Conservation (phyloP, 2,888 invertebrate species). For the Augochlorella aurata region DNA sequence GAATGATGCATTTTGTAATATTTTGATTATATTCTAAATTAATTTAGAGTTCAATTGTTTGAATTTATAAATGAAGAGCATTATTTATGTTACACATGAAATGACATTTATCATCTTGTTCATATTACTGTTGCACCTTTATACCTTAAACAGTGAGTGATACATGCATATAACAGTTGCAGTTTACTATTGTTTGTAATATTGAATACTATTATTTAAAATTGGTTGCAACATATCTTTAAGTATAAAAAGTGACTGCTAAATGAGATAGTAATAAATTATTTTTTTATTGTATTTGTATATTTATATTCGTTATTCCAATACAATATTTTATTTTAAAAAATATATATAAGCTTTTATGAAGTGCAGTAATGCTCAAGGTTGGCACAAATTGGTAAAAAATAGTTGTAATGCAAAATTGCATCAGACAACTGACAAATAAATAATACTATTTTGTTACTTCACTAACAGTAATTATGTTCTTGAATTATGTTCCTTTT, state of each 20-base stretch:
- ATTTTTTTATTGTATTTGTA: conserved; percentile 25
- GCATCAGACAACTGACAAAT: background rate
- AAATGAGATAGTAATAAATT: conserved; percentile 16
- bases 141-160: background rate
- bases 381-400: background rate
- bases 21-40: background rate
- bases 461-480: background rate
- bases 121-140: background rate
- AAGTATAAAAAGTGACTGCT: conserved; percentile 9
- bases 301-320: background rate
- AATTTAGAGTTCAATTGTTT: background rate
- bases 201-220: conserved; percentile 11
- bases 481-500: conserved; percentile 4
- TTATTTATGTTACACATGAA: background rate
- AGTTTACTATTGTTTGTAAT: background rate
- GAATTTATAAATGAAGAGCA: background rate
- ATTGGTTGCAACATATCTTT: conserved; percentile 29
- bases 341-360: conserved; percentile 1
- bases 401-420: conserved; percentile 10
- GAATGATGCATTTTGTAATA: background rate
- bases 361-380: background rate
- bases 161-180: background rate
- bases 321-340: conserved; percentile 5
- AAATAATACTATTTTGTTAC: background rate
- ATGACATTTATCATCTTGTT: background rate